Base-by-base conservation (phyloP, 2,113 vertebrate genomes). In the Sylvietta virens region DNA sequence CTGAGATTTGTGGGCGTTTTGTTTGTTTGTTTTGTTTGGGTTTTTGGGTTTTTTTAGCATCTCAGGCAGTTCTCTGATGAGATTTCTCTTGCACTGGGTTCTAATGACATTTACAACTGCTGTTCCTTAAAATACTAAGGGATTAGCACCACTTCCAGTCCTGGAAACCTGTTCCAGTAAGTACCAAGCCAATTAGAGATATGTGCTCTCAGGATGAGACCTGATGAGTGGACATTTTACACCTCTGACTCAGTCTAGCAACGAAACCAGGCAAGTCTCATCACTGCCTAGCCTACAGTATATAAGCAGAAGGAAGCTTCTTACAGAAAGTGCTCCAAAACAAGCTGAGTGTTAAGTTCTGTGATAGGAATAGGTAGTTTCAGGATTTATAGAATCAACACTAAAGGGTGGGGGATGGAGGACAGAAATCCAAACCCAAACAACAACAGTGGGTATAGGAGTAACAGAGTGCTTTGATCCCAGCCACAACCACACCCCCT, bases 181-280 rank as follows among this genome's bases (percentile, higher is more conserved):
- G 37, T 14, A 54, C 15, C 73, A 84, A 92, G 45, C 19, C 66
- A 90, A 79, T 65, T 76, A 91, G 11, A 92, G 42, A 35, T 66
- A 70, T 4, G 40, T 54, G 37, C 35, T 60, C 57, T 60, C n/a
- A 60, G 57, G 48, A 83, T 54, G 53, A 93, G 61, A 83, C 56
- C 50, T 77, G 92, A 84, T 6, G 6, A 90, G 40, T 53, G 60
- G 60, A 70, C 27, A 64, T 86, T 86, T 82, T 78, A 74, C 45
- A 74, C 27, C 67, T 93, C 92, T 93, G 92, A 93, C 56, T 83
- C 92, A 95, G 72, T 51, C 60, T 71, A 91, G 54, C 42, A 96
- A 62, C 24, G 17, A 95, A 96, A 94, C 96, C 83, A 94, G 94
- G 57, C 85, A 85, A 96, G 92, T 67, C 48, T 10, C 18, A 92